phyloP scores from a whole-genome alignment of 2,888 invertebrate genomes.

The Laspeyria flexula region DNA sequence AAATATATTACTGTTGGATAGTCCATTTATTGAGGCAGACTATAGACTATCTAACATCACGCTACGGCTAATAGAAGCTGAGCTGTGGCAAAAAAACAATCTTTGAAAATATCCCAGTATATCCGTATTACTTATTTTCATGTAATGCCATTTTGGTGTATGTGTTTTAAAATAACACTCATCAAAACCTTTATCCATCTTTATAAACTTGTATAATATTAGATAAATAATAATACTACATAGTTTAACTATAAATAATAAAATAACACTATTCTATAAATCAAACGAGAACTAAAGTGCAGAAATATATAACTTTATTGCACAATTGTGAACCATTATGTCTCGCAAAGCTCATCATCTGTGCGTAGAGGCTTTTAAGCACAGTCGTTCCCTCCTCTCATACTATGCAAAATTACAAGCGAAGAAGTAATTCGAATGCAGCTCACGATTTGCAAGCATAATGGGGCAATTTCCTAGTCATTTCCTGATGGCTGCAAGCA shows the following conservation, averaged over 20 bases:
- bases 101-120: no score
- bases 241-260: neutral
- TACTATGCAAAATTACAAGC: constrained; percentile 76
- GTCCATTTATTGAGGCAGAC: no score
- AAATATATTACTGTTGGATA: no score
- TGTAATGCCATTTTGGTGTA: no score
- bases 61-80: no score
- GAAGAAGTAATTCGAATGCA: constrained; percentile 81
- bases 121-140: no score
- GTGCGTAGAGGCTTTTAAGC: constrained; percentile 63
- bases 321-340: constrained; percentile 35
- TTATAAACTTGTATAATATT: no score
- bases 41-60: no score
- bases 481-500: constrained; percentile 78
- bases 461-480: constrained; percentile 83
- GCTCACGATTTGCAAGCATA: constrained; percentile 81
- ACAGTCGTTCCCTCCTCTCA: constrained; percentile 43
- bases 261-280: neutral
- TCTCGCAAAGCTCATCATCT: constrained; percentile 27
- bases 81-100: no score
- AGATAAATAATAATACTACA: no score
- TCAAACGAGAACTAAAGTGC: constrained; percentile 1
- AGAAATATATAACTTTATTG: constrained; percentile 19
- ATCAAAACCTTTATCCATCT: no score
- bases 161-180: no score